Evolutionary conservation across 1,140 invertebrate species (phyloP).

Genomic region (Lordiphosa stackelbergi): DNA sequence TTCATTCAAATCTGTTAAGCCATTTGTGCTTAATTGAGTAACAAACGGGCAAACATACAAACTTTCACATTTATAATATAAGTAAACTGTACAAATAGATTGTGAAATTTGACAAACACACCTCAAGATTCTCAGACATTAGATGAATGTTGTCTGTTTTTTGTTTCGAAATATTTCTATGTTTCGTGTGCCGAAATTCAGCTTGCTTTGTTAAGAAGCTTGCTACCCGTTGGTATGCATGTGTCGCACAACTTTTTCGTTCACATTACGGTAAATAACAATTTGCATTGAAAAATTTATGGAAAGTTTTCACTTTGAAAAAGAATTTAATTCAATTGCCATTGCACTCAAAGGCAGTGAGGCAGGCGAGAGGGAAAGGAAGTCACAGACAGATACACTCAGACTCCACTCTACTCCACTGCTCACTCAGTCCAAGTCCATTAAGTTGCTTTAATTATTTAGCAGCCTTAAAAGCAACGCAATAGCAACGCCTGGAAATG

Average conservation of each 20-base stretch:
- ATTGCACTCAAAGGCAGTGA: conserved; percentile 58
- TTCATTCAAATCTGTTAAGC: too few relatives aligned
- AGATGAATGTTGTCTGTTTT: too few relatives aligned
- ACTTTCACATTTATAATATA: too few relatives aligned
- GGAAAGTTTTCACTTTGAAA: conserved; percentile 56
- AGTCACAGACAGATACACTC: conserved; percentile 5
- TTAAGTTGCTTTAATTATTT: conserved; percentile 71
- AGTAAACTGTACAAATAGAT: too few relatives aligned
- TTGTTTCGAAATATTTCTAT: too few relatives aligned
- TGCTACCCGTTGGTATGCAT: too few relatives aligned
- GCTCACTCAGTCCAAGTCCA: conserved; percentile 52
- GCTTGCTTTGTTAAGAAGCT: too few relatives aligned
- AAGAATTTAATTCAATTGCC: conserved; percentile 67
- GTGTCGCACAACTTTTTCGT: not conserved
- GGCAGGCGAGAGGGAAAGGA: conserved; percentile 18
- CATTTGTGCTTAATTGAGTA: too few relatives aligned
- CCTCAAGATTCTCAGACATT: too few relatives aligned
- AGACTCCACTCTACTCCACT: not conserved
- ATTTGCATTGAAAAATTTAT: conserved; percentile 62
- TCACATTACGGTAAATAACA: conserved; percentile 36
- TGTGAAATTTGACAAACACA: too few relatives aligned
- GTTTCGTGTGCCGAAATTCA: too few relatives aligned
- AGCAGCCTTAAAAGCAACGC: conserved; percentile 66
- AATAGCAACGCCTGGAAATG: conserved; percentile 42
- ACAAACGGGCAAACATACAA: too few relatives aligned